Percentiles rank a stretch among this genome's conserved stretches.
These are phyloP conservation scores for Micropterix aruncella DNA, from an alignment of 2,888 invertebrate genomes.

Conservation along the genomic window DNA sequence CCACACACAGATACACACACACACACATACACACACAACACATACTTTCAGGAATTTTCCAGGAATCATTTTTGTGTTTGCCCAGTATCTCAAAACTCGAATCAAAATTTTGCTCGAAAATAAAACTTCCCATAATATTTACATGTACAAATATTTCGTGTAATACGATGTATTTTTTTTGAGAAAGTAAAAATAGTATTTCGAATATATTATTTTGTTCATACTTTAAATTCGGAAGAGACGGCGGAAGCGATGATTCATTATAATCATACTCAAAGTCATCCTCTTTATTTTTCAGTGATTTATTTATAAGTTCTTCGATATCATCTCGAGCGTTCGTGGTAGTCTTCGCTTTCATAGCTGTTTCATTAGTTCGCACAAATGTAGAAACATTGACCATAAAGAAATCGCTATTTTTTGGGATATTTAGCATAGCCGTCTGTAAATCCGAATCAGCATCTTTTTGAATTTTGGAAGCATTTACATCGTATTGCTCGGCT, in stretches of 20 bases:
- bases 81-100: no score
- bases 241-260: constrained; percentile 64
- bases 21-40: no score
- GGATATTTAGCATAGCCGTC: constrained; percentile 13
- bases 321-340: constrained; percentile 24
- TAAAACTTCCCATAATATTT: no score
- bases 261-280: constrained; percentile 57
- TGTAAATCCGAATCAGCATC: constrained; percentile 8
- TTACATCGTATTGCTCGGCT: no score
- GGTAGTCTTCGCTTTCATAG: constrained; percentile 22
- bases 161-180: no score
- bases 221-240: constrained; percentile 66
- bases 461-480: no score
- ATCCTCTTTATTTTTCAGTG: constrained; percentile 39
- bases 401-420: constrained; percentile 26
- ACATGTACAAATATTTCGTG: no score
- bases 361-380: constrained; percentile 29
- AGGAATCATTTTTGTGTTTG: no score
- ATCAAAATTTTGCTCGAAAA: no score
- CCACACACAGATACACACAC: no score
- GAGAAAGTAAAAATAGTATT: no score
- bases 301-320: constrained; percentile 33
- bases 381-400: constrained; percentile 43
- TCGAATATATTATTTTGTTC: constrained; percentile 12
- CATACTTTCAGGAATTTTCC: no score